Percentiles rank a stretch among this genome's conserved stretches.
Evolutionary conservation across 2,113 vertebrate species (phyloP).

Genomic region (Sclerurus mexicanus): DNA sequence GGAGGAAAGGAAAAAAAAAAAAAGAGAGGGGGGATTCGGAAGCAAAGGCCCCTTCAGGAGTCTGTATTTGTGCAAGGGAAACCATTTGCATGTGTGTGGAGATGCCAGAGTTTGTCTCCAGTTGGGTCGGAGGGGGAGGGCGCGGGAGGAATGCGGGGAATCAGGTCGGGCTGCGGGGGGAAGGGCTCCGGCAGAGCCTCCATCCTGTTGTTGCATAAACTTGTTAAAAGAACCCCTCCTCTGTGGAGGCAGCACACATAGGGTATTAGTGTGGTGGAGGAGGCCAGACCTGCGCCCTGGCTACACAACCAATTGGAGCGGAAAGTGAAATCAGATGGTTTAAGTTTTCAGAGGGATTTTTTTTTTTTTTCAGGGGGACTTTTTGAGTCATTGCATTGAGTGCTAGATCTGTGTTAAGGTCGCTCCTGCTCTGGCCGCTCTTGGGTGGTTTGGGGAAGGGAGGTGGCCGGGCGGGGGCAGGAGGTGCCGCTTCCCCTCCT

Average conservation of each 20-base stretch:
- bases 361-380: slow-evolving; percentile 35
- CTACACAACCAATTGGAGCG: slow-evolving; percentile 63
- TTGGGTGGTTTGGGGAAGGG: slow-evolving; percentile 24
- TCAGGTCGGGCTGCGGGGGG: slow-evolving; percentile 79
- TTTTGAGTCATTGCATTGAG: slow-evolving; percentile 60
- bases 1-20: background rate
- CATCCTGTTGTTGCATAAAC: slow-evolving; percentile 75
- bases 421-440: slow-evolving; percentile 22
- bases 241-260: slow-evolving; percentile 62
- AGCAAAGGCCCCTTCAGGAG: slow-evolving; percentile 66
- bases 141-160: slow-evolving; percentile 85
- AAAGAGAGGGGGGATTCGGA: slow-evolving; percentile 14
- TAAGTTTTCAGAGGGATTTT: slow-evolving; percentile 58
- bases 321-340: slow-evolving; percentile 69
- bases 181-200: slow-evolving; percentile 71
- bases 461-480: background rate
- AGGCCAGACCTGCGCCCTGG: slow-evolving; percentile 51
- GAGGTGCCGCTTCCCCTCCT: background rate
- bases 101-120: slow-evolving; percentile 80
- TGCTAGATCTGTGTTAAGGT: slow-evolving; percentile 41
- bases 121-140: slow-evolving; percentile 71
- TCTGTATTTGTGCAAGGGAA: slow-evolving; percentile 70
- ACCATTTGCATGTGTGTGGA: slow-evolving; percentile 74
- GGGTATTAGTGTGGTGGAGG: slow-evolving; percentile 53
- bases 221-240: slow-evolving; percentile 74